Evolutionary conservation across 2,797 vertebrate species (phyloP), one percentile per base, ranked within the genome.

Genomic region (Cuniculus paca): DNA sequence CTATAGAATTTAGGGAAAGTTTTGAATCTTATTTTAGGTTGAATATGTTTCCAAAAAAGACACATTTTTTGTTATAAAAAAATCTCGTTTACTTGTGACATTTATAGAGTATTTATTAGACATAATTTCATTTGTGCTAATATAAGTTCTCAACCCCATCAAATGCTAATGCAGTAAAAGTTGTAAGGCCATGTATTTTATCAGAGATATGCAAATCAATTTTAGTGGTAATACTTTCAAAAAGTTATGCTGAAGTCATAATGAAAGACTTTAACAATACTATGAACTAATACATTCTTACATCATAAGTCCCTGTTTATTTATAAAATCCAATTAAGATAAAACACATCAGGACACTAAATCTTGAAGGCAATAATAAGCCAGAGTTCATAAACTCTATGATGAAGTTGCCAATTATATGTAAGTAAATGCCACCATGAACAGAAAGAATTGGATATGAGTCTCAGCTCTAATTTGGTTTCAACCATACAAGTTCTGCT

Each of bases 61-160:
- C 28, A 89, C 7, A 52, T 80, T 91, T 94, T 94, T 75, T 79
- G 50, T 94, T 95, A 97, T 61, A 34, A 93, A 93, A 96, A 94
- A 56, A 84, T 39, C 48, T 95, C 94, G 95, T 93, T 97, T 96
- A 95, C 70, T 96, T 93, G 45, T 94, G 94, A 97, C 80, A 90
- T 95, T 96, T 95, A 93, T 70, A 56, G 63, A 87, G 74, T 52
- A 95, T 72, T 95, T 96, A 96, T 95, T 96, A 93, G 45, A 70
- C 68, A 92, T 81, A 94, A 93, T 96, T 97, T 96, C 56, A 92
- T 92, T 93, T 87, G 87, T 97, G 70, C 84, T 95, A 95, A 94
- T 91, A 2, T 83, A 86, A 83, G 54, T 89, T 84, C 87, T 95
- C 91, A 75, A 42, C 65, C 89, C 54, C 63, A 95, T 95, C 96